phyloP scores from a whole-genome alignment of 2,888 invertebrate genomes.

The Apeira syringaria region DNA sequence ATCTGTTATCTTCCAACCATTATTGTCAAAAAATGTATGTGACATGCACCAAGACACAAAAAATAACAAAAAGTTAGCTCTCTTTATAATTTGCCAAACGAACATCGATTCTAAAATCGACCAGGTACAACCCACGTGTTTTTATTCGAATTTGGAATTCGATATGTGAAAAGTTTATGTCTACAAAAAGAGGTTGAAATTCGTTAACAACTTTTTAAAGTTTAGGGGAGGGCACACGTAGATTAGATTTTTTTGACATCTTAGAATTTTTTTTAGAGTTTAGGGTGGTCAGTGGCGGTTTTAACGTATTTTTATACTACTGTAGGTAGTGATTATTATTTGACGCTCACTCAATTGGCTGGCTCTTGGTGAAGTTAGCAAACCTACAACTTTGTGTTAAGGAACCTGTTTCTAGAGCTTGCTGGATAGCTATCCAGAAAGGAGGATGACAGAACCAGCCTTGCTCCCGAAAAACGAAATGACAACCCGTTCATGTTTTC shows the following conservation, averaged over 20 bases:
- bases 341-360: no score
- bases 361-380: no score
- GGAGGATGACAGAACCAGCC: no score
- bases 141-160: slow-evolving; percentile 13
- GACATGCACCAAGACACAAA: slow-evolving; percentile 16
- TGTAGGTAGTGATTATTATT: no score
- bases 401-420: no score
- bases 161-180: slow-evolving; percentile 8
- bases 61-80: neutral
- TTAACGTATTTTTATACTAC: slow-evolving; percentile 8
- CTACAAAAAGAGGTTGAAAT: slow-evolving; percentile 25
- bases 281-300: slow-evolving; percentile 24
- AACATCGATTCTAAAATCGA: slow-evolving; percentile 18
- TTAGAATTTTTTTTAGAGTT: slow-evolving; percentile 14
- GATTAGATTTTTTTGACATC: slow-evolving; percentile 9
- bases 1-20: slow-evolving; percentile 29
- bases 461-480: no score
- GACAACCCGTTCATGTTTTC: no score
- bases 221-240: slow-evolving; percentile 14
- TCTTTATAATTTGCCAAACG: slow-evolving; percentile 9
- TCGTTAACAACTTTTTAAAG: slow-evolving; percentile 21
- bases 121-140: neutral
- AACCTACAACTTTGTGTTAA: no score
- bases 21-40: slow-evolving; percentile 33
- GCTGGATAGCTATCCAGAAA: no score